Base-by-base conservation (phyloP, 2,113 vertebrate species). In the Seriola quinqueradiata region DNA sequence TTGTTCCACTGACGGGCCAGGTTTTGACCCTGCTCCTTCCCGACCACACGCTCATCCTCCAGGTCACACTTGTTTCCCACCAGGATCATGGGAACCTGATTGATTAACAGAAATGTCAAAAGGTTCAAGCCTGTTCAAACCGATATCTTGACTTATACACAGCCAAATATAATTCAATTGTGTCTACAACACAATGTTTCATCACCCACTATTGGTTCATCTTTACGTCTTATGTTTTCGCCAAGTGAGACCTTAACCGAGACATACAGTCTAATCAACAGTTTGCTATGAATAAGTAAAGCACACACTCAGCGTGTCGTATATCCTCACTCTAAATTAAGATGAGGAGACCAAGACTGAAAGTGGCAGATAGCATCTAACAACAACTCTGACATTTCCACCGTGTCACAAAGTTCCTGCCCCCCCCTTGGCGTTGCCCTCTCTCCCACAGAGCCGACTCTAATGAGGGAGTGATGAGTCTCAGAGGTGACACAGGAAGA, bases 11-110 rank as follows among this genome's bases (percentile, higher is more conserved):
- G 98, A 90, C 98, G 96, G 86, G 98, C 98, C 95, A 99, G 94
- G 92, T 97, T 99, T 90, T 99, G 98, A 61, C 98, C 98, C 95
- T 99, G 98, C 91, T 99, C 98, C 93, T 99, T 99, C 82, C 98
- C 98, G 2, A 99, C 98, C 74, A 99, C 98, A 36, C 98, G 96
- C 73, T 99, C 98, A 55, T 99, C 97, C 93, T 99, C 98, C 96
- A 99, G 95, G 94, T 99, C 98, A 92, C 98, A 99, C 95, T 99
- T 99, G 94, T 99, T 99, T 90, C 98, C 98, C 92, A 99, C 98
- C 94, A 99, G 95, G 94, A 99, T 99, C 98, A 99, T 99, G 16
- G 98, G 98, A 94, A 99, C 98, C 98, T 99, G 93, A 54, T 28
- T 0, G 28, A 76, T 52, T 4, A 4, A 34, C 13, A 21, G 6